These are phyloP conservation scores for Malaclemys terrapin DNA, from an alignment of 2,113 vertebrate species.

Conservation along the genomic window DNA sequence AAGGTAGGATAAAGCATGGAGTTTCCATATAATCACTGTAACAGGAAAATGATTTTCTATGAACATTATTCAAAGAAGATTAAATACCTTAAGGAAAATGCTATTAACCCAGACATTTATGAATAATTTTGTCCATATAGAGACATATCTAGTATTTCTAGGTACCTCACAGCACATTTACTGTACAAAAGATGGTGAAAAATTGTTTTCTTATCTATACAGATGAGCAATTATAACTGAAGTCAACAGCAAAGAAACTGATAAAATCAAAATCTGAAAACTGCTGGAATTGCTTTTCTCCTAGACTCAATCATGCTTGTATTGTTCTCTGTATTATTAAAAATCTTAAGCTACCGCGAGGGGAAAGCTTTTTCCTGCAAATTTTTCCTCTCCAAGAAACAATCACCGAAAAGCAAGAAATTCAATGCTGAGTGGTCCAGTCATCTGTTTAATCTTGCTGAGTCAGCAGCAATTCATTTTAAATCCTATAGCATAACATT, in stretches of 20 bases:
- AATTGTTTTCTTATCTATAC: not conserved
- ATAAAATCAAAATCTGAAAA: not conserved
- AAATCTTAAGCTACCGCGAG: not conserved
- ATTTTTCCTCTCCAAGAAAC: conserved; percentile 20
- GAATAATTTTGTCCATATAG: not conserved
- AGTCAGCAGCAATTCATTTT: conserved; percentile 54
- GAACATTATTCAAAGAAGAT: not conserved
- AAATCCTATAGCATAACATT: not conserved
- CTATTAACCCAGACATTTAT: not conserved
- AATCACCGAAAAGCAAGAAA: conserved; percentile 43
- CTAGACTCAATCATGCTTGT: not conserved
- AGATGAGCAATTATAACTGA: not conserved
- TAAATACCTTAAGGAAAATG: not conserved
- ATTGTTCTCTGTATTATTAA: not conserved
- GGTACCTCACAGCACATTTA: not conserved
- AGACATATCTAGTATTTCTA: not conserved
- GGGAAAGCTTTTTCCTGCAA: conserved; percentile 5
- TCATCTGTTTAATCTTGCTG: conserved; percentile 48
- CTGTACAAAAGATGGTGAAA: not conserved
- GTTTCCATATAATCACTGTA: not conserved
- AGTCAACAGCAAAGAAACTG: not conserved
- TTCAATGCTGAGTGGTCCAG: conserved; percentile 38
- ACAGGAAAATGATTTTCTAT: not conserved
- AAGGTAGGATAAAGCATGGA: rapidly evolving
- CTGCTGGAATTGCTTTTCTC: not conserved